Base-by-base conservation (phyloP, 2,888 invertebrate species). In the Altica lythri region DNA sequence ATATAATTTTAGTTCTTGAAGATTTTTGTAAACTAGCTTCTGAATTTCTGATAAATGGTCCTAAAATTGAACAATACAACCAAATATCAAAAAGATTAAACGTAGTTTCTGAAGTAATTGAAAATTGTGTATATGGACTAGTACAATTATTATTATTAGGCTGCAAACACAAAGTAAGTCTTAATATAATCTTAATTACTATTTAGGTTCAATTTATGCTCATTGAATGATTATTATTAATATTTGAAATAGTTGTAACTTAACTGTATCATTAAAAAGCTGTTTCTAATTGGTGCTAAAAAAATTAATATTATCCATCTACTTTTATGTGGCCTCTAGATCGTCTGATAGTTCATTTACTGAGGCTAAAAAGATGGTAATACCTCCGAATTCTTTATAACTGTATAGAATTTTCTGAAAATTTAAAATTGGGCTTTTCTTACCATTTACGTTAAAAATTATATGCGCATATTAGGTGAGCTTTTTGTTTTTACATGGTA, bases 141-240 rank as follows among this genome's bases (percentile, higher is more conserved):
- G 81, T 89, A n/a, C 85, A 88, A 72, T 78, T 90, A 42, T 77
- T 90, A 42, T 76, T 89, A 12, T 84, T 90, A 75, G 83, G 84
- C 60, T 85, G 85, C 63, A 88, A 86, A 75, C 80, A 86, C 59
- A 84, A 85, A 77, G 86, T 86, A 73, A 77, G 77, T 76, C 32
- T n/a, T n/a, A n/a, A n/a, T n/a, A n/a, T 30, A 4, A 38, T 16
- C 29, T 5, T 29, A 13, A 46, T 44, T 35, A n/a, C 10, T 38
- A 38, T 12, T 38, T 8, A 14, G 4, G 8, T 16, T 13, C 17
- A 19, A 19, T 38, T 1, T 12, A 19, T 5, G 9, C 9, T 14
- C 4, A 9, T 14, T 0, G 16, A 27, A n/a, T 25, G 22, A 5
- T n/a, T 38, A 19, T 1, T 8, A 14, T 34, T 13, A 3, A 42